Base-by-base conservation (phyloP, 1,140 invertebrate species). In the Trachymyrmex cornetzi region DNA sequence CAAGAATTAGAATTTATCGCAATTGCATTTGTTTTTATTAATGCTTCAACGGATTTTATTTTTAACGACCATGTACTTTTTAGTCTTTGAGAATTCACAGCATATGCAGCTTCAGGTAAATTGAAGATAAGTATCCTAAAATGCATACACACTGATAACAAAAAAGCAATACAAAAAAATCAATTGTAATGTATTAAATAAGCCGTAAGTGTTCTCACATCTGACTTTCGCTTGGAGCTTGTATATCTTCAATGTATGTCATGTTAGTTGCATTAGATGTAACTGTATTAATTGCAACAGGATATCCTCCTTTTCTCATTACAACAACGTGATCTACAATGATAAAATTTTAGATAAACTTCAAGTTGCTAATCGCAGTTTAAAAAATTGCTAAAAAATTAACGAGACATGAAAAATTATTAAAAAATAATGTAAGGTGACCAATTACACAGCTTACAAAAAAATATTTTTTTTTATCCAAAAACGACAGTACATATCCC, bases 321-420 rank as follows among this genome's bases (percentile, higher is more conserved):
- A 96, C 89, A 44, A 96, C 86, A 12, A 94, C 91, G 88, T 96
- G 94, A 94, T 96, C 96, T 96, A 81, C 87, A 95, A 94, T 72
- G 88, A 87, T 72, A 90, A 85, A 88, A 88, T 61, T 80, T 11
- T 69, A 50, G 2, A 22, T 19, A 27, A n/a, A n/a, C 55, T 34
- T 74, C 6, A 55, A 27, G n/a, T 57, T 30, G 11, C 27, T 55
- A 14, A 12, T 30, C 0, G 9, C 16, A 74, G 27, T 22, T 55
- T 4, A 24, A 24, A 71, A 48, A 24, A 30, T 19, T 22, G 1
- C 2, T 0, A n/a, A 4, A 50, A 22, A 66, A 66, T 64, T 64
- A 30, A 64, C 5, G 16, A 9, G 16, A 7, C 63, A 64, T 30
- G 16, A 64, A 16, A 63, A 16, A 63, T 63, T 63, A 7, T 72